Base-by-base conservation (phyloP, 23 tunicate genomes). In the Diplosoma virens region DNA sequence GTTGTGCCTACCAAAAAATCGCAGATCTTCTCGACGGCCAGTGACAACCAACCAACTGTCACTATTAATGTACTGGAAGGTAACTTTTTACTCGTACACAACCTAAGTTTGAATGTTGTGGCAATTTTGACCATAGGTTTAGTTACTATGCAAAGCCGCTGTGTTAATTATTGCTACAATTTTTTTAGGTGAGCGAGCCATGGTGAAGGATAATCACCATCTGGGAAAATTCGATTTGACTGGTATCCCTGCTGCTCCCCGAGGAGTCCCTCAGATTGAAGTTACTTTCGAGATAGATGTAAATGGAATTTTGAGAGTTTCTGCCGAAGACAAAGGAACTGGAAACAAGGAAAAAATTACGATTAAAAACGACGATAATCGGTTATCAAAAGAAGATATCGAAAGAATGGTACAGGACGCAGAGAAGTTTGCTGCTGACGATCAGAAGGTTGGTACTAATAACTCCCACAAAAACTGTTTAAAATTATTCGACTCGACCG, bases 241-340 rank as follows among this genome's bases (percentile, higher is more conserved):
- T 28, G 99, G 99, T 11, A 89, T 95, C 37, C 96, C 96, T 24
- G 88, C 96, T 25, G 99, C 99, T 9, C 96, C 96, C 25, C 85
- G 96, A 29, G 99, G 99, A 1, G 93, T 84, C 23, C 99, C 99
- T 11, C 95, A 94, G 47, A 88, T 94, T 37, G 99, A 94, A 37
- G 99, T 94, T 11, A 94, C 99, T 2, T 95, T 95, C 47, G 96
- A 95, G 64, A 95, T 95, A 61, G 99, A 95, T 59, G 96, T 84
- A 58, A 89, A 95, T 78, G 99, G 99, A 0, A 95, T 95, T 53
- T 58, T 95, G 46, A 77, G 89, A 1, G 99, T 95, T 1, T 84
- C 96, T 22, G 99, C 99, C 23, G 99, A 95, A 77, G 99, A 95
- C 37, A 89, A 89, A 71, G 99, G 87, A 17, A 94, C 89, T 47